These are phyloP conservation scores for Andrena hattorfiana DNA, from an alignment of 2,888 invertebrate genomes.

Conservation along the genomic window DNA sequence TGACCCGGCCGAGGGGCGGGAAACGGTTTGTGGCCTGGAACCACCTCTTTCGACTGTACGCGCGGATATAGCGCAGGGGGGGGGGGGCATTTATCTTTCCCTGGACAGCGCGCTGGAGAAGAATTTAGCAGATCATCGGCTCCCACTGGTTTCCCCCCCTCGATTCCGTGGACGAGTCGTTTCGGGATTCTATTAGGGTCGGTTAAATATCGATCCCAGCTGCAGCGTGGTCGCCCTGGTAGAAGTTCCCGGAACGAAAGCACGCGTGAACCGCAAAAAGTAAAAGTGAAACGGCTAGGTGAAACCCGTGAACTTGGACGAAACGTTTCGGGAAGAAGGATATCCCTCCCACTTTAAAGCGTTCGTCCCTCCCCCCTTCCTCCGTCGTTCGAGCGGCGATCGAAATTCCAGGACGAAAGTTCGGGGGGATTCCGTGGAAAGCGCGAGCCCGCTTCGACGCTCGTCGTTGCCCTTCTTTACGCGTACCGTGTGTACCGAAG, in stretches of 20 bases:
- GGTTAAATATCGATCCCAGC: neutral
- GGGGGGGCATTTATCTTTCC: neutral
- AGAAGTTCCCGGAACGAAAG: conserved; percentile 6
- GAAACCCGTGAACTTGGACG: conserved; percentile 43
- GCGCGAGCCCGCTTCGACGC: conserved; percentile 41
- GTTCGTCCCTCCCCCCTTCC: neutral
- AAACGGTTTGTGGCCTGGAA: conserved; percentile 12
- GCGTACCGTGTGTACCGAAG: conserved; percentile 29
- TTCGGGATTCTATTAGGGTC: neutral
- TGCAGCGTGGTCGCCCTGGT: neutral
- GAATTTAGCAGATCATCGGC: neutral
- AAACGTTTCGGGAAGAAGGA: conserved; percentile 54
- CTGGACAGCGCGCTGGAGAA: neutral
- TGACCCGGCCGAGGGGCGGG: neutral
- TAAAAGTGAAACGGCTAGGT: conserved; percentile 49
- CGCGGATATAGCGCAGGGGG: neutral
- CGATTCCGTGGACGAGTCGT: neutral
- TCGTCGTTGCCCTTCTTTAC: conserved; percentile 36
- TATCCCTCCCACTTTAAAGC: conserved; percentile 13
- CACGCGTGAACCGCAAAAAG: conserved; percentile 34
- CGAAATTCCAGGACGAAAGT: conserved; percentile 57
- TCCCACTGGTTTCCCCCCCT: neutral
- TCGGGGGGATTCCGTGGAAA: conserved; percentile 52
- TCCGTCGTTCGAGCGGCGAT: conserved; percentile 20
- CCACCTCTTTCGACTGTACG: conserved; percentile 13